Evolutionary conservation across 2,113 vertebrate genomes (phyloP).

Genomic region (Perognathus longimembris): DNA sequence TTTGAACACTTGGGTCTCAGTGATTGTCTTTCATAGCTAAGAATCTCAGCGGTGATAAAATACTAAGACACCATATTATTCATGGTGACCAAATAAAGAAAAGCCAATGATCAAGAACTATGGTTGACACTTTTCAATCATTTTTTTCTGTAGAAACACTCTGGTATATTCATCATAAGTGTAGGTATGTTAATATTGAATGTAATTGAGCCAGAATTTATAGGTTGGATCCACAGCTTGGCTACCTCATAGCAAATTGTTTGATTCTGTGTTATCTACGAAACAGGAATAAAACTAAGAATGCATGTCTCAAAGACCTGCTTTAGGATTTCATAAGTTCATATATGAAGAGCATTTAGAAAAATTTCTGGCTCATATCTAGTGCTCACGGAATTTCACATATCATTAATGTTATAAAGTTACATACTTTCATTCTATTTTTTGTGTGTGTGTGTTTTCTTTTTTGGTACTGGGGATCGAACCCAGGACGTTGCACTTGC

Average conservation of each 20-base stretch:
- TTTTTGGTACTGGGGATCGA: no score
- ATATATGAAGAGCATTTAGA: not conserved
- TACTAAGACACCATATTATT: not conserved
- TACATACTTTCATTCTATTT: conserved; percentile 12
- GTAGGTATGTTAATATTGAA: not conserved
- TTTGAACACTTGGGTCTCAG: not conserved
- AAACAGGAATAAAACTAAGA: not conserved
- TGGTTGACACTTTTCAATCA: not conserved
- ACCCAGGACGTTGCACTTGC: no score
- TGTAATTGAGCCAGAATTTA: not conserved
- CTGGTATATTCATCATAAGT: not conserved
- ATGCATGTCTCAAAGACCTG: not conserved
- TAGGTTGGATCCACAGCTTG: not conserved
- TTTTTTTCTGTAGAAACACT: not conserved
- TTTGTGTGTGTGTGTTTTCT: no score
- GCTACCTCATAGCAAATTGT: not conserved
- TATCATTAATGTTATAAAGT: conserved; percentile 4
- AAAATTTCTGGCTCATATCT: not conserved
- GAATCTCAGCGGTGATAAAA: not conserved
- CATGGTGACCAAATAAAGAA: not conserved
- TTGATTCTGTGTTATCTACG: not conserved
- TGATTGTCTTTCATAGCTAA: not conserved
- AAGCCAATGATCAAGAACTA: not conserved
- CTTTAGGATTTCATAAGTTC: not conserved
- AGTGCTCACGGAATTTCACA: not conserved